Conservation (phyloP, 2,797 vertebrate species). For the Melanotaenia trifasciata region DNA sequence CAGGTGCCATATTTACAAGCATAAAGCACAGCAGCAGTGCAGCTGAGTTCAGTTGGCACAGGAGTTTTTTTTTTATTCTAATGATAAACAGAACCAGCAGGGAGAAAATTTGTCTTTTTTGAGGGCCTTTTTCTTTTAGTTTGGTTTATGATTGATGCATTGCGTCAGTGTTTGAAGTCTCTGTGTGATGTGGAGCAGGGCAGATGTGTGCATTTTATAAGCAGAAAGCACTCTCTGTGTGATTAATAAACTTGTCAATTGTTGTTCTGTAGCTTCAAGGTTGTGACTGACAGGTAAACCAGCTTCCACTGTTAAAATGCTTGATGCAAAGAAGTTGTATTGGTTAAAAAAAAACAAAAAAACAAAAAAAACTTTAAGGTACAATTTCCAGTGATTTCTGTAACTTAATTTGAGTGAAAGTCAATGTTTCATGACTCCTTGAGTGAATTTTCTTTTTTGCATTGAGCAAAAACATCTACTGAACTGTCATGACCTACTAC, state of each 20-base stretch:
- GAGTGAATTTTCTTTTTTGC: not conserved
- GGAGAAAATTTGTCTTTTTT: constrained; percentile 45
- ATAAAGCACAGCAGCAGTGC: constrained; percentile 43
- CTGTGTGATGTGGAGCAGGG: constrained; percentile 61
- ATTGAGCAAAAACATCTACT: not conserved
- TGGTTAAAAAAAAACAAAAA: not conserved
- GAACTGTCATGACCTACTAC: not conserved
- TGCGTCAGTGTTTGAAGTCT: constrained; percentile 71
- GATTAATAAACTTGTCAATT: constrained; percentile 63
- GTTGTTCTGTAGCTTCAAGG: constrained; percentile 33
- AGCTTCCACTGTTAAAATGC: constrained; percentile 10
- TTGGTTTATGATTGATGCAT: constrained; percentile 67
- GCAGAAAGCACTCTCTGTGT: constrained; percentile 25
- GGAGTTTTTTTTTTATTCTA: constrained; percentile 43
- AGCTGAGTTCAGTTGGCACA: constrained; percentile 60
- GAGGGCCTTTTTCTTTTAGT: constrained; percentile 35
- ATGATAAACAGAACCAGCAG: constrained; percentile 76
- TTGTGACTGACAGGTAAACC: constrained; percentile 15
- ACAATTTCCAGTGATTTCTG: not conserved
- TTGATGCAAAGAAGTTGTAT: not conserved
- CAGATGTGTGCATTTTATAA: constrained; percentile 65
- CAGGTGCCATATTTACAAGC: constrained; percentile 76
- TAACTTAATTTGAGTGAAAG: not conserved
- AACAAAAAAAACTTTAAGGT: not conserved
- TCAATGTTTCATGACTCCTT: not conserved